Percentiles rank a stretch among this genome's conserved stretches.
Evolutionary conservation across 2,797 vertebrate genomes (phyloP).

Genomic region (Cichlasoma orientale): DNA sequence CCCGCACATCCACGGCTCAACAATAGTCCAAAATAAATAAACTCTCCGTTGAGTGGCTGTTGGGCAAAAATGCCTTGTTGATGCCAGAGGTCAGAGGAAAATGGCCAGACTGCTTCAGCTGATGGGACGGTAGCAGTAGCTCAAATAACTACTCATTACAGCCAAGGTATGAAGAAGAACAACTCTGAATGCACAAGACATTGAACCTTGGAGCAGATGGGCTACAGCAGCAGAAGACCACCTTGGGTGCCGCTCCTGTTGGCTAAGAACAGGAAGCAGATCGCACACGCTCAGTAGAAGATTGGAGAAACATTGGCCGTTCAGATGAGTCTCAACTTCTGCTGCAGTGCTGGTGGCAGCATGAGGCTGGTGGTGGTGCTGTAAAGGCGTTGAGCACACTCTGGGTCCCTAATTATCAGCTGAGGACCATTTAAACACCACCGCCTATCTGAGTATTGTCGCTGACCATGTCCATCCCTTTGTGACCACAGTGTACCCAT

Average conservation of each 20-base stretch:
- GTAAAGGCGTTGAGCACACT: too few relatives aligned
- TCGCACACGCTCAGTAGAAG: background rate
- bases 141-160: background rate
- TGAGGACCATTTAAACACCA: too few relatives aligned
- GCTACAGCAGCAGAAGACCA: background rate
- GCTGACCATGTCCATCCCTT: too few relatives aligned
- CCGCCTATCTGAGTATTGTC: too few relatives aligned
- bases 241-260: background rate
- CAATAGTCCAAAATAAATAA: background rate
- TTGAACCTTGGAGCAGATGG: background rate
- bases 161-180: background rate
- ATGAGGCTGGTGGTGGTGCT: too few relatives aligned
- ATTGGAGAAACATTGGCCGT: too few relatives aligned
- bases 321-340: too few relatives aligned
- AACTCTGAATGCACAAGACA: background rate
- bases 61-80: background rate
- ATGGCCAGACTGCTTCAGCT: background rate
- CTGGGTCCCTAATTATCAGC: too few relatives aligned
- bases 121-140: fast-evolving
- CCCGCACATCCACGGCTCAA: background rate
- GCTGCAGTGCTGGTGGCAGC: too few relatives aligned
- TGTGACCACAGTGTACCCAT: too few relatives aligned
- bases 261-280: background rate
- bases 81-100: background rate
- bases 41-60: background rate